phyloP scores from a whole-genome alignment of 53 echinoderm and acorn worm genomes.

The Arbacia lixula region DNA sequence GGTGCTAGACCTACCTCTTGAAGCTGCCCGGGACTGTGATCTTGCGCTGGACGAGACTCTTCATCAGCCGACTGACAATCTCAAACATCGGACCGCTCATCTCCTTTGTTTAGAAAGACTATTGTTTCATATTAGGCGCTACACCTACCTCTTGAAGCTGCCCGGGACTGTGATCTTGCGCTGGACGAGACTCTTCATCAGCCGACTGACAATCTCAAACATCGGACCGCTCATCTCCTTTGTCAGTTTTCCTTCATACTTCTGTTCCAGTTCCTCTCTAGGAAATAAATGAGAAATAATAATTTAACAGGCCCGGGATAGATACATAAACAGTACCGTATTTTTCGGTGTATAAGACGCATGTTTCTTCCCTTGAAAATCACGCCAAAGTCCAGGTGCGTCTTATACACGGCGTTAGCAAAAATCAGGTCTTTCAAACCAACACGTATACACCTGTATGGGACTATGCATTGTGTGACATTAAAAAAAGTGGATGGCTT shows the following conservation, averaged over 20 bases:
- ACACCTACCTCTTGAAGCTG: slow-evolving; percentile 85
- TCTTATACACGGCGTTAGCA: too few relatives aligned
- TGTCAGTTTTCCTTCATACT: slow-evolving; percentile 95
- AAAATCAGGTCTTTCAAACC: too few relatives aligned
- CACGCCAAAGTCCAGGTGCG: too few relatives aligned
- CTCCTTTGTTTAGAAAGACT: slow-evolving; percentile 64
- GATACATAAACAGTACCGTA: too few relatives aligned
- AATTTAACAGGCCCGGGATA: too few relatives aligned
- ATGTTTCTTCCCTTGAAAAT: too few relatives aligned
- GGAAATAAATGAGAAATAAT: neutral
- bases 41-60: slow-evolving; percentile 81
- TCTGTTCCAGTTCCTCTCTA: slow-evolving; percentile 90
- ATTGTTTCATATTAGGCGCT: too few relatives aligned
- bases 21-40: slow-evolving; percentile 95
- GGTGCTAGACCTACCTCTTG: slow-evolving; percentile 74
- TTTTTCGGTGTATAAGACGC: too few relatives aligned
- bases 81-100: slow-evolving; percentile 93
- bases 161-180: slow-evolving; percentile 96
- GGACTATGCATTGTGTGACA: too few relatives aligned
- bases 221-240: slow-evolving; percentile 92
- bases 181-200: slow-evolving; percentile 89
- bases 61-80: slow-evolving; percentile 96
- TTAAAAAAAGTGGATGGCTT: too few relatives aligned
- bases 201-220: slow-evolving; percentile 91
- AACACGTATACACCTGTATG: too few relatives aligned